These are phyloP conservation scores for Trissolcus basalis DNA, from an alignment of 1,140 invertebrate genomes.

Conservation along the genomic window DNA sequence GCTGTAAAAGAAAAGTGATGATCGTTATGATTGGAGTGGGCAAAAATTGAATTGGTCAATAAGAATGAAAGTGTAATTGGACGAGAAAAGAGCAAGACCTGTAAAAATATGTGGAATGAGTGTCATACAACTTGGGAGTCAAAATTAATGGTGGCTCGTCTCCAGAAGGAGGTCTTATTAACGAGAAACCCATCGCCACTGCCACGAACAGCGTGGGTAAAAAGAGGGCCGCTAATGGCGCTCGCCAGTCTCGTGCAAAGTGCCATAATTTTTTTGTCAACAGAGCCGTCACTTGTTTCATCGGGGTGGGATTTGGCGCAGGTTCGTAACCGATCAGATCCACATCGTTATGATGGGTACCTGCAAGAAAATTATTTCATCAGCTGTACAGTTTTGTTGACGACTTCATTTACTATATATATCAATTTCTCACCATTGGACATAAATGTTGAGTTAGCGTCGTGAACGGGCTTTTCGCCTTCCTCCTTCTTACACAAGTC, in stretches of 20 bases:
- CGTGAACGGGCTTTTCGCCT: constrained; percentile 42
- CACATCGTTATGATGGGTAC: constrained; percentile 64
- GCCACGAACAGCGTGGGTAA: constrained; percentile 80
- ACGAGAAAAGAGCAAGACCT: constrained; percentile 60
- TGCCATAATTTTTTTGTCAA: constrained; percentile 79
- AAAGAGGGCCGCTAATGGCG: constrained; percentile 79
- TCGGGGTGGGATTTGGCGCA: constrained; percentile 57
- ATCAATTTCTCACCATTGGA: constrained; percentile 52
- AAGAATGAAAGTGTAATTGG: constrained; percentile 5
- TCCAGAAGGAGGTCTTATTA: constrained; percentile 80
- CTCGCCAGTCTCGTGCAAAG: constrained; percentile 78
- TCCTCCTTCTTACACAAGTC: constrained; percentile 75
- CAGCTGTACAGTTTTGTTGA: too few species aligned
- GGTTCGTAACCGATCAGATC: constrained; percentile 68
- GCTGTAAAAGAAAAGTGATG: constrained; percentile 35
- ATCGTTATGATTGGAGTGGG: constrained; percentile 1
- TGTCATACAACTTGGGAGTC: constrained; percentile 76
- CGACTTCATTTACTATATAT: background rate
- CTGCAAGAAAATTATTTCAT: constrained; percentile 17
- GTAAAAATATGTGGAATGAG: constrained; percentile 75
- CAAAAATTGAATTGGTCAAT: background rate
- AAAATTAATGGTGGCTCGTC: constrained; percentile 78
- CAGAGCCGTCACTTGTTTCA: constrained; percentile 70
- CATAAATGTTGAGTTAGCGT: constrained; percentile 50
- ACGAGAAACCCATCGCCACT: constrained; percentile 82